A percentile compares a stretch with the other conserved stretches of the same genome.
phyloP scores from a whole-genome alignment of 2,113 vertebrate species.

The Atrichornis clamosus region DNA sequence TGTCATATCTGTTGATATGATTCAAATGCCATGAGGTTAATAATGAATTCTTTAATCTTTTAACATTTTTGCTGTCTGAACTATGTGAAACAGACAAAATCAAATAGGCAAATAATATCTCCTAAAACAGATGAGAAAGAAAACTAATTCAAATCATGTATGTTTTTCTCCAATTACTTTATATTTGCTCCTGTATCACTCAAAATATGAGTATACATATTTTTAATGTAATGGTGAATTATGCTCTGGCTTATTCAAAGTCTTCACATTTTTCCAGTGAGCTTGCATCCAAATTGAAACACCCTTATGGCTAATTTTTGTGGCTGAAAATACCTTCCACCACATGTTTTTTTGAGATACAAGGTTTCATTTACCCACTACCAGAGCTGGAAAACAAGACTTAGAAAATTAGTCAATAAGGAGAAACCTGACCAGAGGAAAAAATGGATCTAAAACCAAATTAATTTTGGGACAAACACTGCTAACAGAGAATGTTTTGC shows the following conservation, averaged over 20 bases:
- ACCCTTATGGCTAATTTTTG: not conserved
- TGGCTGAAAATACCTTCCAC: not conserved
- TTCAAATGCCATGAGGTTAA: conserved; percentile 10
- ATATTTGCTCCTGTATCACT: not conserved
- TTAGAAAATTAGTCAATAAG: not conserved
- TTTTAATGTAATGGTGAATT: not conserved
- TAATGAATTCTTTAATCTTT: conserved; percentile 42
- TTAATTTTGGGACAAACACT: not conserved
- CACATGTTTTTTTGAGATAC: not conserved
- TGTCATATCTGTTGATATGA: conserved; percentile 4
- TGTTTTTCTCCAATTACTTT: not conserved
- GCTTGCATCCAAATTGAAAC: not conserved
- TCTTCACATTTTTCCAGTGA: not conserved
- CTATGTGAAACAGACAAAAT: not conserved
- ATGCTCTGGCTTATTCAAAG: not conserved
- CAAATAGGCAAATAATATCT: not conserved
- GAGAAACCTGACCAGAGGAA: not conserved
- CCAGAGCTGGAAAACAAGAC: not conserved
- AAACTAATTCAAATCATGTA: not conserved
- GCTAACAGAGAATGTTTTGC: not conserved
- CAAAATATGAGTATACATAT: not conserved
- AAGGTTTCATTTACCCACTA: not conserved
- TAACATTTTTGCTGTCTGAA: conserved; percentile 17
- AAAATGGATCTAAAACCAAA: not conserved
- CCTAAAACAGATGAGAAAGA: not conserved